Percentiles rank a stretch among this genome's conserved stretches.
Evolutionary conservation across 2,888 invertebrate genomes (phyloP).

Genomic region (Zygaena filipendulae): DNA sequence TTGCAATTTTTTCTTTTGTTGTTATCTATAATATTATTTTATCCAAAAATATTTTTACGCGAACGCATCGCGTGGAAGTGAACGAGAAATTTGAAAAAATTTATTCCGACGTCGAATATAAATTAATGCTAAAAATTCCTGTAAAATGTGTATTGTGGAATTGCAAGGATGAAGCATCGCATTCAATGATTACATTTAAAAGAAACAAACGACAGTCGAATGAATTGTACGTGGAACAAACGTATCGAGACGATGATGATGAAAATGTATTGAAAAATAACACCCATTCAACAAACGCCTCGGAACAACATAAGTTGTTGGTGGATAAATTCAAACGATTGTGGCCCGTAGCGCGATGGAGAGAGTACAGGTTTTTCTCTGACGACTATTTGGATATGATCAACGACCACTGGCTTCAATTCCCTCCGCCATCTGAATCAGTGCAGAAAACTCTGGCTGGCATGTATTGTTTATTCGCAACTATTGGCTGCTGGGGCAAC

Average conservation of each 20-base stretch:
- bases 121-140: too few species aligned
- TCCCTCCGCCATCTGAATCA: conserved; percentile 68
- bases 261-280: background rate
- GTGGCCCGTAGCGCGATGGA: conserved; percentile 64
- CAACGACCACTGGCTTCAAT: conserved; percentile 79
- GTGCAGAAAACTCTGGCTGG: conserved; percentile 71
- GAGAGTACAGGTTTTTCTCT: conserved; percentile 60
- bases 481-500: conserved; percentile 77
- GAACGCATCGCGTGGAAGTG: too few species aligned
- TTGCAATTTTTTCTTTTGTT: too few species aligned
- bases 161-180: too few species aligned
- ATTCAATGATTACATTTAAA: too few species aligned
- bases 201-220: conserved; percentile 22
- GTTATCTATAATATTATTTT: too few species aligned
- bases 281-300: background rate
- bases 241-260: conserved; percentile 17
- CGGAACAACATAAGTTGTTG: conserved; percentile 31
- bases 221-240: conserved; percentile 18
- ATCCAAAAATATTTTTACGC: too few species aligned
- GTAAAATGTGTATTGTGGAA: too few species aligned
- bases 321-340: conserved; percentile 37
- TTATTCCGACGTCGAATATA: too few species aligned
- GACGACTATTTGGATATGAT: conserved; percentile 69
- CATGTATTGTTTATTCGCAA: conserved; percentile 71
- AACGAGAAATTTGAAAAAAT: too few species aligned